These are phyloP conservation scores for Petaurus breviceps DNA, from an alignment of 2,113 vertebrate species.

Conservation along the genomic window DNA sequence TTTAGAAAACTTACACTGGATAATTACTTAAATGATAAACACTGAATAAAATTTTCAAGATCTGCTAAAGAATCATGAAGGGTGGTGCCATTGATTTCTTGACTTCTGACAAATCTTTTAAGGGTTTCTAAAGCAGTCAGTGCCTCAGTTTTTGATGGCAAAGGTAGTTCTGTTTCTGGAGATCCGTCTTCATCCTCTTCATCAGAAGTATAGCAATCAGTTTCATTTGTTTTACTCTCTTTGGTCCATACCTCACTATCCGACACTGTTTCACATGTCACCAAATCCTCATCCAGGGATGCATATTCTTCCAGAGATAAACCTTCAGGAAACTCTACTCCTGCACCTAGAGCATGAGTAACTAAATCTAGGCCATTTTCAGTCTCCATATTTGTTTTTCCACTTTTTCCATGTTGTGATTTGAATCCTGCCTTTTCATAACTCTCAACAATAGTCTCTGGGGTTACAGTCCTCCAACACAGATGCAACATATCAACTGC, in stretches of 20 bases:
- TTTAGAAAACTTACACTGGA: slow-evolving; percentile 13
- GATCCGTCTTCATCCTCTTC: slow-evolving; percentile 58
- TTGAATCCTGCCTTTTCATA: slow-evolving; percentile 74
- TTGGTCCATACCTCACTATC: not conserved
- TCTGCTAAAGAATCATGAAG: slow-evolving; percentile 79
- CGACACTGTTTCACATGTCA: slow-evolving; percentile 66
- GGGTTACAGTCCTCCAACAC: slow-evolving; percentile 79
- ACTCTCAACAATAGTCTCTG: slow-evolving; percentile 75
- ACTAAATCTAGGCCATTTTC: slow-evolving; percentile 73
- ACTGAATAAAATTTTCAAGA: slow-evolving; percentile 83
- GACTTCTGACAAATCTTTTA: slow-evolving; percentile 80
- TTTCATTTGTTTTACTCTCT: slow-evolving; percentile 56
- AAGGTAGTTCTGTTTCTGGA: slow-evolving; percentile 64
- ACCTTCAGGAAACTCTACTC: slow-evolving; percentile 80
- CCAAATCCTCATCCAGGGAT: slow-evolving; percentile 78
- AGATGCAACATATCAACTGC: slow-evolving; percentile 80
- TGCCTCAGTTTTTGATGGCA: slow-evolving; percentile 81
- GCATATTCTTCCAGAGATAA: slow-evolving; percentile 81
- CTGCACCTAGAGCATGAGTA: slow-evolving; percentile 71
- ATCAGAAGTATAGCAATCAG: slow-evolving; percentile 52
- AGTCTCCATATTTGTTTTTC: not conserved
- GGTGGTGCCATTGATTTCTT: slow-evolving; percentile 66
- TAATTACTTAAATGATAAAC: slow-evolving; percentile 67
- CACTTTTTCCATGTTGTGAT: slow-evolving; percentile 69
- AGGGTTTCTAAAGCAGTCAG: slow-evolving; percentile 81